A percentile compares a stretch with the other conserved stretches of the same genome.
These are phyloP conservation scores for Pseudomugil tenellus DNA, from an alignment of 2,797 vertebrate genomes.

Conservation along the genomic window DNA sequence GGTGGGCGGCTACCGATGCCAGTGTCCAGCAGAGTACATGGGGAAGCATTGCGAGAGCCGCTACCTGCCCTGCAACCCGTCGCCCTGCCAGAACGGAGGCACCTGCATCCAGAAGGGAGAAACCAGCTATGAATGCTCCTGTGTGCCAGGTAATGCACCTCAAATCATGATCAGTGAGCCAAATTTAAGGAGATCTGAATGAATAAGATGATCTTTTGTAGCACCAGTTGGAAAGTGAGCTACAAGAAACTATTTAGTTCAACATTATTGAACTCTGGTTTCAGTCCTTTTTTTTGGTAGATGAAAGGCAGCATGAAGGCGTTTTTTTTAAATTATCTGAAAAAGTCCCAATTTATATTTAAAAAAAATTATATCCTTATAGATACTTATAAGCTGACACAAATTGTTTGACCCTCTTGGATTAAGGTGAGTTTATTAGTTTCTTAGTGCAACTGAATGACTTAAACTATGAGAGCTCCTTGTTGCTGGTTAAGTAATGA, in stretches of 20 bases:
- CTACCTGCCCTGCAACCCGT: constrained; percentile 93
- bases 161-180: background rate
- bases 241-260: background rate
- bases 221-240: background rate
- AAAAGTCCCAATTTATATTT: background rate
- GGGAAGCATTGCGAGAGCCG: constrained; percentile 90
- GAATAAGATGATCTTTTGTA: background rate
- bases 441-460: background rate
- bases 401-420: background rate
- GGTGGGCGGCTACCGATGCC: constrained; percentile 88
- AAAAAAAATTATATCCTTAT: too few relatives aligned
- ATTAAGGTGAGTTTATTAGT: background rate
- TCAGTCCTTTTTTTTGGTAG: too few relatives aligned
- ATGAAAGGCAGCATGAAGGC: background rate
- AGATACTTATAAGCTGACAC: background rate
- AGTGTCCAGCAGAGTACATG: constrained; percentile 84
- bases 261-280: background rate
- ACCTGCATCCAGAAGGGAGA: constrained; percentile 89
- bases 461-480: constrained; percentile 11
- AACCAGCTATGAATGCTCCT: constrained; percentile 89
- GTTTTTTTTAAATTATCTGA: background rate
- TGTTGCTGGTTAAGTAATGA: constrained; percentile 34
- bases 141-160: constrained; percentile 88
- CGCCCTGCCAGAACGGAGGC: constrained; percentile 87
- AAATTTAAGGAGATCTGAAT: background rate